These are phyloP conservation scores for Sceloporus tristichus DNA, from an alignment of 2,113 vertebrate species.

Conservation along the genomic window DNA sequence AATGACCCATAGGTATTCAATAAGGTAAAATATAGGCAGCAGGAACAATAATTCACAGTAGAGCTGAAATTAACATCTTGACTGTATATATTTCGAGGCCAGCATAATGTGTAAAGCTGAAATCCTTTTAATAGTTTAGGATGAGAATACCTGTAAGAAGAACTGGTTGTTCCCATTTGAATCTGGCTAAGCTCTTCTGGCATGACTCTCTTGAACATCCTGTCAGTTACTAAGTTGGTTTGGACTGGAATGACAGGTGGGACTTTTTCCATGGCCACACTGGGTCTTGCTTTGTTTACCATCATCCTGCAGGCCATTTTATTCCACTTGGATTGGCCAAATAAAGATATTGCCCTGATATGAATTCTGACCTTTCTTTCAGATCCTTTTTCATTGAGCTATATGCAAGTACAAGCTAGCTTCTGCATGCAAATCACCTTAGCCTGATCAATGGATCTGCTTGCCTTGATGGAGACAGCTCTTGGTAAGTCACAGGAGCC, in stretches of 20 bases:
- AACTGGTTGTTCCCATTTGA: neutral
- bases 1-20: neutral
- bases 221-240: neutral
- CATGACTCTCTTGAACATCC: neutral
- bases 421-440: neutral
- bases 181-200: neutral
- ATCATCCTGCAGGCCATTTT: neutral
- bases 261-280: neutral
- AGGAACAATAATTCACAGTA: neutral
- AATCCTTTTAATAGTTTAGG: neutral
- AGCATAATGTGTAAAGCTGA: neutral
- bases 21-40: conserved; percentile 28
- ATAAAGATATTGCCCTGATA: neutral
- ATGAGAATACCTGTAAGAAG: neutral
- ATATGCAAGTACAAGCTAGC: no score
- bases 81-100: neutral
- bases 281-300: neutral
- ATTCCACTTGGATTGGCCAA: neutral
- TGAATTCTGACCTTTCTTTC: neutral
- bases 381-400: neutral
- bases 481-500: neutral
- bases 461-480: neutral
- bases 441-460: no score
- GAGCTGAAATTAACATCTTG: conserved; percentile 37
- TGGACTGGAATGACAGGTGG: neutral